Conservation (phyloP, 2,888 invertebrate species). For the Taphrorychus bicolor region DNA sequence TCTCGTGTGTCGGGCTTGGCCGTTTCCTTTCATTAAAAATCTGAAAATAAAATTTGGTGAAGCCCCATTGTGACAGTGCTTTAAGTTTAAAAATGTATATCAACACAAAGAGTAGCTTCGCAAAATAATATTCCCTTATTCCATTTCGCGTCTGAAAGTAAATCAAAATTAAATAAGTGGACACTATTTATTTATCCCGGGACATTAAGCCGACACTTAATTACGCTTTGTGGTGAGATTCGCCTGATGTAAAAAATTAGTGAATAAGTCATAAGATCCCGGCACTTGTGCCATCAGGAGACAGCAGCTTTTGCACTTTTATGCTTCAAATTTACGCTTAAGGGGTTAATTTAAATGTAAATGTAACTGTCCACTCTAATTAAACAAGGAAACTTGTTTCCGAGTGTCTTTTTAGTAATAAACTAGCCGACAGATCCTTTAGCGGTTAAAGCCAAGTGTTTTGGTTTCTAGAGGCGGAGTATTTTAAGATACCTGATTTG, state of each 20-base stretch:
- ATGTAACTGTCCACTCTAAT: constrained; percentile 30
- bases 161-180: too few relatives aligned
- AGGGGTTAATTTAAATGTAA: constrained; percentile 35
- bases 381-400: constrained; percentile 29
- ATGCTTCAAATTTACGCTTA: constrained; percentile 19
- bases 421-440: constrained; percentile 20
- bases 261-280: background rate
- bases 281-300: background rate
- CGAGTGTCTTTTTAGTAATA: constrained; percentile 26
- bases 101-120: too few relatives aligned
- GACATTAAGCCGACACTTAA: background rate
- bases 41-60: background rate
- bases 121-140: too few relatives aligned
- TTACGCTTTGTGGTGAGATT: background rate
- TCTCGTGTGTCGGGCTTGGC: background rate
- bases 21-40: constrained; percentile 1
- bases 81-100: too few relatives aligned
- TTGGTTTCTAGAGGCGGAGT: too few relatives aligned
- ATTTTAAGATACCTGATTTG: constrained; percentile 11
- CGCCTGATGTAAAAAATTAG: background rate
- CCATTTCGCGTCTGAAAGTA: too few relatives aligned
- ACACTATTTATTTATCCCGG: too few relatives aligned
- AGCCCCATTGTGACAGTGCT: background rate
- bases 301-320: constrained; percentile 11
- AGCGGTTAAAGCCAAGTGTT: too few relatives aligned